Evolutionary conservation across 2,797 vertebrate genomes (phyloP).

Genomic region (Crotalus adamanteus): DNA sequence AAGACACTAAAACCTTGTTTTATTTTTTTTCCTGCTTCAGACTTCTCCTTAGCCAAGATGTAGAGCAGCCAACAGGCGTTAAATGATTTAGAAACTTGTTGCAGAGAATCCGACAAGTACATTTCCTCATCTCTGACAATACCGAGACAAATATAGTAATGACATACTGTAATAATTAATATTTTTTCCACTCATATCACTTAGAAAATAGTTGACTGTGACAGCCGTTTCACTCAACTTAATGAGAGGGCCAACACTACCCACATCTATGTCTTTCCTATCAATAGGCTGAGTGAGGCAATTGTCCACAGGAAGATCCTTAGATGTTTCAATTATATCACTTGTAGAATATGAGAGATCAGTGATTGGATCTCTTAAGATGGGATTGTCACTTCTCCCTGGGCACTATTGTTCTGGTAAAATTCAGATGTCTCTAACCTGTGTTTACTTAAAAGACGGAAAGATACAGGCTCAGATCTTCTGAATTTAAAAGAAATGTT

Average conservation of each 20-base stretch:
- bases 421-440: not conserved
- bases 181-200: not conserved
- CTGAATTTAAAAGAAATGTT: not conserved
- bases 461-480: not conserved
- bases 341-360: not conserved
- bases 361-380: not conserved
- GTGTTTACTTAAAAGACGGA: not conserved
- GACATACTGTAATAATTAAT: not conserved
- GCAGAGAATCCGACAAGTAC: not conserved
- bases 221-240: not conserved
- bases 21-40: not conserved
- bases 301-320: not conserved
- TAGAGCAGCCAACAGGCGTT: not conserved
- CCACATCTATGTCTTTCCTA: not conserved
- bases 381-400: not conserved
- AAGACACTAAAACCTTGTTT: not conserved
- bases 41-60: not conserved
- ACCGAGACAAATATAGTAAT: not conserved
- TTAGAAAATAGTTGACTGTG: not conserved
- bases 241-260: not conserved
- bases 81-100: not conserved
- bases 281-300: not conserved
- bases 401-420: not conserved
- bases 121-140: not conserved
- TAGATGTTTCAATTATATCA: not conserved